A percentile compares a stretch with the other conserved stretches of the same genome.
Evolutionary conservation across 2,113 vertebrate genomes (phyloP).

Genomic region (Tursiops truncatus): DNA sequence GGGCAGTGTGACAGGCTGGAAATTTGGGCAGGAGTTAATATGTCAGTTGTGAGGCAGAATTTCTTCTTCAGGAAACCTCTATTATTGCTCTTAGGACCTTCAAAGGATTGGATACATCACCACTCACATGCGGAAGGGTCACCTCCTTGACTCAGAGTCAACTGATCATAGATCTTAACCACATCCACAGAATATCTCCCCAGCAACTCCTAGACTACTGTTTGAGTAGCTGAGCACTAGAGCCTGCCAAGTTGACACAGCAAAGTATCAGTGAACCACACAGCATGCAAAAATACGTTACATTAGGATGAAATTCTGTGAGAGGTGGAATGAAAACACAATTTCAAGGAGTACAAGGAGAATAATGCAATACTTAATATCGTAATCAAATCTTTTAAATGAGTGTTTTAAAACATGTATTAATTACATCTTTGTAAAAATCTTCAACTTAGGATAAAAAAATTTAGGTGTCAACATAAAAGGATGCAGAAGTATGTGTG

Average conservation of each 20-base stretch:
- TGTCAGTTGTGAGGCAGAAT: not conserved
- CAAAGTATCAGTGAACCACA: not conserved
- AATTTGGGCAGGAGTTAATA: not conserved
- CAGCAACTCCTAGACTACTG: not conserved
- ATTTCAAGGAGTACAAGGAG: not conserved
- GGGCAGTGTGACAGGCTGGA: not conserved
- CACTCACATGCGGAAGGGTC: not conserved
- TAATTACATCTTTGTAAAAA: not conserved
- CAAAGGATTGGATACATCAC: not conserved
- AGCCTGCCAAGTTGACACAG: not conserved
- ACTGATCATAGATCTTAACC: not conserved
- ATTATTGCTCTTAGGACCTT: not conserved
- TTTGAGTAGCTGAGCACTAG: not conserved
- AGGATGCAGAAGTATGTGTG: not conserved
- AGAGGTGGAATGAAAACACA: not conserved
- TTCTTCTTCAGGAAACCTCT: not conserved
- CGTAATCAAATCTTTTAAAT: not conserved
- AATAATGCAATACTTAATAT: not conserved
- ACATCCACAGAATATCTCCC: not conserved
- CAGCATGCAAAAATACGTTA: not conserved
- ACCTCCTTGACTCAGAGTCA: not conserved
- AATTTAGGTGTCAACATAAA: not conserved
- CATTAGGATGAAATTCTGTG: not conserved
- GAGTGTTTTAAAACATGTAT: not conserved
- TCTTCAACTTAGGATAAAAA: not conserved